phyloP scores from a whole-genome alignment of 2,888 invertebrate genomes.

The Eubasilissa splendida region DNA sequence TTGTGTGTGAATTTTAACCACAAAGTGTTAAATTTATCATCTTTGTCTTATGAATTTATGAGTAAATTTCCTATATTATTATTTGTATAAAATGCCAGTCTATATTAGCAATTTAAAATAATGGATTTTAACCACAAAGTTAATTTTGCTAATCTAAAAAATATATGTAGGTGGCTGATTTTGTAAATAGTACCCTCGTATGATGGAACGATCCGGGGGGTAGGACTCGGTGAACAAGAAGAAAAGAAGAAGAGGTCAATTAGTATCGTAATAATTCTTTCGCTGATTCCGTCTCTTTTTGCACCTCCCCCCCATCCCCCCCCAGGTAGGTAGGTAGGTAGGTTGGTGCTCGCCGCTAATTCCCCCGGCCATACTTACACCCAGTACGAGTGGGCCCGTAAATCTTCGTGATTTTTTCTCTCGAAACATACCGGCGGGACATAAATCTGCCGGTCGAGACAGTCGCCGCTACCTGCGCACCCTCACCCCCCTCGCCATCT shows the following conservation, averaged over 20 bases:
- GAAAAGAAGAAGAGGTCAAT: not conserved
- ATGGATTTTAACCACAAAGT: too few relatives aligned
- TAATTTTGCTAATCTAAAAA: too few relatives aligned
- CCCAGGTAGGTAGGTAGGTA: not conserved
- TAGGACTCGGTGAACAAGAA: too few relatives aligned
- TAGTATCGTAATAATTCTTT: not conserved
- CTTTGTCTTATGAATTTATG: too few relatives aligned
- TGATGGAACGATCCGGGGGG: too few relatives aligned
- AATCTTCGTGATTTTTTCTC: constrained; percentile 30
- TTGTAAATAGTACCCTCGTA: too few relatives aligned
- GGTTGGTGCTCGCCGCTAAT: constrained; percentile 1
- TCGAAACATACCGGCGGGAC: constrained; percentile 19
- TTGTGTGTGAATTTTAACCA: too few relatives aligned
- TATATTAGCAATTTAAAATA: too few relatives aligned
- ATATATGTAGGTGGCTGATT: too few relatives aligned
- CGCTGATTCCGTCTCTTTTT: not conserved
- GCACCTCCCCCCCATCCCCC: not conserved
- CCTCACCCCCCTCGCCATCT: not conserved
- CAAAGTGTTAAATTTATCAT: too few relatives aligned
- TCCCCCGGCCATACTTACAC: not conserved
- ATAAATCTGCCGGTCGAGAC: constrained; percentile 23
- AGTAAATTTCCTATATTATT: too few relatives aligned
- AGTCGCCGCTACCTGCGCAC: constrained; percentile 6
- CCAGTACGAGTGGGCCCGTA: constrained; percentile 14
- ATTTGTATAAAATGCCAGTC: too few relatives aligned